Evolutionary conservation across 2,113 vertebrate species (phyloP).

Genomic region (Oreochromis tanganicae): DNA sequence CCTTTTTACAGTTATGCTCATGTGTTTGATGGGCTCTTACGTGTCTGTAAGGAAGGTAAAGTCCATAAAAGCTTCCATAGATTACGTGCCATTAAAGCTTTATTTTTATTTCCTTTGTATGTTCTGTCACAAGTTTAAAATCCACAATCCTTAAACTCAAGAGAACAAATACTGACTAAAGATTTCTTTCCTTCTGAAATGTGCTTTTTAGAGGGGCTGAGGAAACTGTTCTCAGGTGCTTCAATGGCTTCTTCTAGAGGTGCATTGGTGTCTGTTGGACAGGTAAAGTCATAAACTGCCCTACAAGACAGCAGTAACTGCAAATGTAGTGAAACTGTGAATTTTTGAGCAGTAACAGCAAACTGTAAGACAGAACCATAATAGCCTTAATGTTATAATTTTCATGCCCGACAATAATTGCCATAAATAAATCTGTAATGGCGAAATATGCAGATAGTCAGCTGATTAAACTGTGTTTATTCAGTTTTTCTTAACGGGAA

Average conservation of each 20-base stretch:
- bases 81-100: background rate
- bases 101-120: background rate
- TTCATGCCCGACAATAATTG: background rate
- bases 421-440: background rate
- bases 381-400: background rate
- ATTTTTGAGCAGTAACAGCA: background rate
- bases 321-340: background rate
- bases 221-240: slow-evolving; percentile 5
- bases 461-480: background rate
- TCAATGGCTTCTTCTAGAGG: background rate
- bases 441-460: background rate
- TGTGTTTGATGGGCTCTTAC: background rate
- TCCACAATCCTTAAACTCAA: background rate
- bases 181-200: background rate
- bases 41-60: slow-evolving; percentile 1
- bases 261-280: background rate
- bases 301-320: background rate
- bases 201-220: background rate
- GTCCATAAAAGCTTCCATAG: background rate
- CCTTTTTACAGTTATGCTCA: background rate
- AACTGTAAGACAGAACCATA: background rate
- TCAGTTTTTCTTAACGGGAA: background rate
- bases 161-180: background rate
- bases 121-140: background rate
- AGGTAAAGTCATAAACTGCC: background rate